Percentiles rank a stretch among this genome's conserved stretches.
Conservation (phyloP, 2,113 vertebrate genomes). For the Brevimyrus niger region DNA sequence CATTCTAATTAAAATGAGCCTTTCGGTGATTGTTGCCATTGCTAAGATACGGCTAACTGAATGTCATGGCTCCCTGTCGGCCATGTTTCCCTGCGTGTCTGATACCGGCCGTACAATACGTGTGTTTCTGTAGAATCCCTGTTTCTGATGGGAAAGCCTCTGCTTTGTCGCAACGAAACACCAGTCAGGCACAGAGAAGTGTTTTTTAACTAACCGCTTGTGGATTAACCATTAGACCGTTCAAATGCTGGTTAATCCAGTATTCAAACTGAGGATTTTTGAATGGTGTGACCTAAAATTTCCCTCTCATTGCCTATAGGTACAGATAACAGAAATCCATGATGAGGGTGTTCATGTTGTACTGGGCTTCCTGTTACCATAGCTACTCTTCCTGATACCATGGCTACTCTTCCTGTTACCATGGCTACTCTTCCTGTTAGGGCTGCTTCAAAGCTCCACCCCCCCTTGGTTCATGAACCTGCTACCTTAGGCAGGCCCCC, state of each 20-base stretch:
- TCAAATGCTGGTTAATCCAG: not conserved
- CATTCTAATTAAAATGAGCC: not conserved
- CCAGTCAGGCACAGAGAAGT: not conserved
- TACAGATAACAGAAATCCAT: not conserved
- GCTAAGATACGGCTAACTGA: not conserved
- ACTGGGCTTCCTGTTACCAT: not conserved
- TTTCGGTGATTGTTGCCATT: not conserved
- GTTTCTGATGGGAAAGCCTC: not conserved
- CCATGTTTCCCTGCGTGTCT: not conserved
- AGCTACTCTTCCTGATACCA: not conserved
- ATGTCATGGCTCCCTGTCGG: not conserved
- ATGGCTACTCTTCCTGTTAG: not conserved
- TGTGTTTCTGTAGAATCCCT: not conserved
- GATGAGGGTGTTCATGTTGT: not conserved
- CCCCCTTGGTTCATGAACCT: not conserved
- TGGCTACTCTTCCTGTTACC: not conserved
- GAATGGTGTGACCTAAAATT: not conserved
- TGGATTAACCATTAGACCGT: not conserved
- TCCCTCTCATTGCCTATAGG: not conserved
- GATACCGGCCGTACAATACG: not conserved
- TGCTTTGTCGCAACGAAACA: not conserved
- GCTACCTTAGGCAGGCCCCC: not conserved
- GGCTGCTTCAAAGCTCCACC: not conserved
- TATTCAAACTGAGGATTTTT: not conserved
- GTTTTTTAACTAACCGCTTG: not conserved